Evolutionary conservation across 2,797 vertebrate genomes (phyloP), one percentile per base, ranked within the genome.

Genomic region (Myotis myotis): DNA sequence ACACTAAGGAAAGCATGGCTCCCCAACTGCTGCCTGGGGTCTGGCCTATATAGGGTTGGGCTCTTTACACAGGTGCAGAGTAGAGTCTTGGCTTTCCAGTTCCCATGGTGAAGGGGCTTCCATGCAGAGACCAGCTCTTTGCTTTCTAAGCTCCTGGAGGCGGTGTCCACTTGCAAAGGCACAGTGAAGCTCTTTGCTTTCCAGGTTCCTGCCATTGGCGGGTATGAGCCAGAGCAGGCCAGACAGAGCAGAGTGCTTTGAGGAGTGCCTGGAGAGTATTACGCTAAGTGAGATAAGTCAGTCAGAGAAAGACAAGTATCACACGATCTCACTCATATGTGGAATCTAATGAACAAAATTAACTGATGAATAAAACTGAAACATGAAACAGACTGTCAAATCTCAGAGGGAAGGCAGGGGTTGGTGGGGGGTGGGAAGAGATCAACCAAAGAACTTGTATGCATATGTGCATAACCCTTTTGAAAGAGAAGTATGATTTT

Each of bases 401-500:
- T 30, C 28, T 62, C 60, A 62, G 60, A 30, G 60, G 60, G 60
- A 62, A 28, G 6, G 13, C 5, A 12, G 13, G 57, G 57, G 1
- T 62, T 1, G 25, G 25, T 0, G 12, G 25, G 1, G 1, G 25
- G 23, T 60, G 13, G 5, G 11, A 60, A 28, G 28, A 62, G 28
- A 30, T 30, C 28, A 30, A 30, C 60, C 28, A 30, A 30, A 30
- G 25, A 15, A 62, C 28, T 12, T 62, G 60, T 62, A 62, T 62
- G 60, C 28, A 62, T 30, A 62, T 62, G 28, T 62, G 60, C 60
- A 62, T 15, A 62, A 12, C 60, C 60, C 28, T 15, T 62, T 62
- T 82, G 16, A 47, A 93, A 93, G 11, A 90, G 5, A 11, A 17
- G 0, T 55, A 23, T 49, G 38, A 60, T 1, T 70, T 28, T 71